phyloP scores from a whole-genome alignment of 2,113 vertebrate species.

The Nipponia nippon region DNA sequence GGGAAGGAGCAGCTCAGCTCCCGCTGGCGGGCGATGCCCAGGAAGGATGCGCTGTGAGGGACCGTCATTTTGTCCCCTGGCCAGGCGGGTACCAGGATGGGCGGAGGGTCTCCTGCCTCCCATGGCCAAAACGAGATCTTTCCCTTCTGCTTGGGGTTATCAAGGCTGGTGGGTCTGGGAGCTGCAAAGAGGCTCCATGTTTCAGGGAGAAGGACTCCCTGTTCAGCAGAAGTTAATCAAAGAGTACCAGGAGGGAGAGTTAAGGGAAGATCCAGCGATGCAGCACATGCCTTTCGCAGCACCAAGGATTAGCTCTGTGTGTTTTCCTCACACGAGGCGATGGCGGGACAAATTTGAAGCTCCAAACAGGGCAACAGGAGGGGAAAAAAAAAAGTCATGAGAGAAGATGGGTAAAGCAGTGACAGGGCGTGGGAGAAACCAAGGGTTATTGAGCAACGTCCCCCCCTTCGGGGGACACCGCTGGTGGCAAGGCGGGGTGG shows the following conservation, averaged over 20 bases:
- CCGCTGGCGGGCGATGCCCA: accelerated
- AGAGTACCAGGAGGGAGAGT: not conserved
- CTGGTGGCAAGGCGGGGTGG: too few relatives aligned
- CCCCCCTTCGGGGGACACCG: not conserved
- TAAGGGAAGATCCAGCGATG: accelerated
- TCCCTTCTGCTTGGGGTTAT: not conserved
- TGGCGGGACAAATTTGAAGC: not conserved
- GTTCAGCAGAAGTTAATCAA: not conserved
- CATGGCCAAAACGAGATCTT: not conserved
- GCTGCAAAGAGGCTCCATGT: not conserved
- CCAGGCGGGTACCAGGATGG: not conserved
- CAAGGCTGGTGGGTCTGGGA: not conserved
- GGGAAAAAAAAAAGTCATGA: not conserved
- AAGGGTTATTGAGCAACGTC: not conserved
- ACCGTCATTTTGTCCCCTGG: accelerated
- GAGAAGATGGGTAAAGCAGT: not conserved
- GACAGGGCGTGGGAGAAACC: not conserved
- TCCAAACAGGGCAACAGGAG: not conserved
- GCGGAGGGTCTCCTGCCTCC: not conserved
- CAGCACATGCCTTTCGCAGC: not conserved
- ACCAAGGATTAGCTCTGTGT: not conserved
- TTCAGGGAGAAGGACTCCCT: accelerated
- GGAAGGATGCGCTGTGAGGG: not conserved
- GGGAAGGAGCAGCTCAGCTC: not conserved
- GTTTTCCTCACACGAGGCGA: not conserved